A percentile compares a stretch with the other conserved stretches of the same genome.
Evolutionary conservation across 2,797 vertebrate genomes (phyloP).

Genomic region (Phoebastria nigripes): DNA sequence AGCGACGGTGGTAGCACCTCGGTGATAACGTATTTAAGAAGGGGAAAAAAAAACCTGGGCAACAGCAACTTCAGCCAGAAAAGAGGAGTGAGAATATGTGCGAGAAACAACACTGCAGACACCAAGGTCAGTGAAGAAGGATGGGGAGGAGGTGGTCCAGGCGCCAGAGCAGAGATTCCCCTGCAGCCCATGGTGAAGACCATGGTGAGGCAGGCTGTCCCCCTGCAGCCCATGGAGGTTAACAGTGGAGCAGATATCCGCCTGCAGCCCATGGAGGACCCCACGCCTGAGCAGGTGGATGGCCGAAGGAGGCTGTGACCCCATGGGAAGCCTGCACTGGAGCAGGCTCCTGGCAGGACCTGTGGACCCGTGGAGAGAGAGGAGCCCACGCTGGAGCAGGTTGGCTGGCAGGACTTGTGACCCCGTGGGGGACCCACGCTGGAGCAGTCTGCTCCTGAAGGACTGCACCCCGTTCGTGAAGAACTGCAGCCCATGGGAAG

Average conservation of each 20-base stretch:
- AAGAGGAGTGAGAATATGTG: neutral
- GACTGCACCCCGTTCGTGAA: neutral
- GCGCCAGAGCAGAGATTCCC: neutral
- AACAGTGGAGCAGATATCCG: neutral
- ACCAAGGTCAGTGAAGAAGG: too few relatives aligned
- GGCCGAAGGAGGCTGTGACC: neutral
- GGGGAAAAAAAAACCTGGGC: neutral
- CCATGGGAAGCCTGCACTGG: neutral
- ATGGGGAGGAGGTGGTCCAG: neutral
- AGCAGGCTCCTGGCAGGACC: neutral
- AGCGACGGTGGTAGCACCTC: fast-evolving
- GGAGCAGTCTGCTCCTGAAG: too few relatives aligned
- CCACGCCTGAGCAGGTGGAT: neutral
- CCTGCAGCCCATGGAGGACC: too few relatives aligned
- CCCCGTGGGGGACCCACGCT: too few relatives aligned
- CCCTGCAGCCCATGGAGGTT: neutral
- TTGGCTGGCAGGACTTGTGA: neutral
- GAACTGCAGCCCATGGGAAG: neutral
- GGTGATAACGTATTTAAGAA: neutral
- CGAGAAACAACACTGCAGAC: neutral
- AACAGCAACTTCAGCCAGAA: neutral
- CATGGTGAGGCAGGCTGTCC: neutral
- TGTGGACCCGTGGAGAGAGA: neutral
- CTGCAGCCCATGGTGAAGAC: neutral
- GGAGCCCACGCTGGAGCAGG: neutral